These are phyloP conservation scores for Eubasilissa splendida DNA, from an alignment of 2,888 invertebrate species.

Conservation along the genomic window DNA sequence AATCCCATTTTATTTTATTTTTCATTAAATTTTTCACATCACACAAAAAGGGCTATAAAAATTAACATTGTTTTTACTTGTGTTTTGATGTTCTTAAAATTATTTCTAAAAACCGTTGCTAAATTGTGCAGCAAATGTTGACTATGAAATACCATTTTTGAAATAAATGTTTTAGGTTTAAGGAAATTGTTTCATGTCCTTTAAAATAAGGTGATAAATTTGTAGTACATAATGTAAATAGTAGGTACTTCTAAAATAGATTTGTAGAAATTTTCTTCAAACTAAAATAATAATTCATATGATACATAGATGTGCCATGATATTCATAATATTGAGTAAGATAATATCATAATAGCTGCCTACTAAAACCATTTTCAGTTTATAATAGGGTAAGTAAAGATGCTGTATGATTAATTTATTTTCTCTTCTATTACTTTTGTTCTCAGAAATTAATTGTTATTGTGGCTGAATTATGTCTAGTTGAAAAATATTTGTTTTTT, in stretches of 20 bases:
- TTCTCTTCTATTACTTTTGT: not conserved
- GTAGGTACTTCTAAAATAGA: not conserved
- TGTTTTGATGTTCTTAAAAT: not conserved
- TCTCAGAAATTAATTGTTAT: no score
- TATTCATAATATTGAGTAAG: not conserved
- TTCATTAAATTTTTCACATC: not conserved
- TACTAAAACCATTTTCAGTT: no score
- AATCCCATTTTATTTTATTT: not conserved
- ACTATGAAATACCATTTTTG: not conserved
- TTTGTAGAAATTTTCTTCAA: not conserved
- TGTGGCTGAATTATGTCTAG: no score
- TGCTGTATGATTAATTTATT: not conserved
- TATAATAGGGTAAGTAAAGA: not conserved
- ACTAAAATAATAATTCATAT: not conserved
- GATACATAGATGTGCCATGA: not conserved
- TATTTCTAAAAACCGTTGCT: not conserved
- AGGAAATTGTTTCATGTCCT: not conserved
- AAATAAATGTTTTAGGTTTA: not conserved
- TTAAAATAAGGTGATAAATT: conserved; percentile 19
- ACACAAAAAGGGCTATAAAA: not conserved
- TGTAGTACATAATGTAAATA: conserved; percentile 26
- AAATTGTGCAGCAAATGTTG: no score
- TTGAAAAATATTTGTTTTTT: no score
- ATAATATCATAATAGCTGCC: not conserved
- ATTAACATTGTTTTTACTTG: not conserved